Evolutionary conservation across 2,113 vertebrate species (phyloP).

Genomic region (Poecile atricapillus): DNA sequence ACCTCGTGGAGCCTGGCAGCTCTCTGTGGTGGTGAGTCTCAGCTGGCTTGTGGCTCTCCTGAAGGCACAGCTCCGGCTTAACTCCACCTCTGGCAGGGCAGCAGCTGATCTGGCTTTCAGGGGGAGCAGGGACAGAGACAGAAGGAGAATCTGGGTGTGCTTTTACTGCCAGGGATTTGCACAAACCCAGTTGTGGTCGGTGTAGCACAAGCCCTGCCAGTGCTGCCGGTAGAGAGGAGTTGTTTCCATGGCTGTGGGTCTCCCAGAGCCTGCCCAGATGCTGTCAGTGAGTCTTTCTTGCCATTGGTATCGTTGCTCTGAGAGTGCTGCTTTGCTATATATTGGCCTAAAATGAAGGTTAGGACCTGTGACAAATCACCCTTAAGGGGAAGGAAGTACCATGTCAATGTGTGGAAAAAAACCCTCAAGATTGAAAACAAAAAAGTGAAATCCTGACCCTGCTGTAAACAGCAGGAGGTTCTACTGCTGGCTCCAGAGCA

Average conservation of each 20-base stretch:
- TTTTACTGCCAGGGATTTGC: not conserved
- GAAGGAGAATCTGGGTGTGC: not conserved
- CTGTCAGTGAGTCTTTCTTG: not conserved
- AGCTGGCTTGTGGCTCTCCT: not conserved
- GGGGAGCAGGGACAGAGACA: not conserved
- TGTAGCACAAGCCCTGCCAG: not conserved
- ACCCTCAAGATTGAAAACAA: not conserved
- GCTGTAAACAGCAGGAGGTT: not conserved
- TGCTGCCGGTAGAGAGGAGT: not conserved
- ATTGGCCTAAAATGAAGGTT: not conserved
- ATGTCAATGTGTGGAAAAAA: not conserved
- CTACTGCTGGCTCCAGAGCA: not conserved
- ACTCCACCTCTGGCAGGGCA: not conserved
- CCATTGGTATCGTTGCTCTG: not conserved
- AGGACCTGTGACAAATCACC: not conserved
- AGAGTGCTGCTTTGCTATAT: not conserved
- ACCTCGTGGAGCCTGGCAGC: not conserved
- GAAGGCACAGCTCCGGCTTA: not conserved
- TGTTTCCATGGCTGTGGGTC: not conserved
- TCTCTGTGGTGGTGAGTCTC: fast-evolving
- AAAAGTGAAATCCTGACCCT: not conserved
- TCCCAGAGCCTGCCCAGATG: not conserved
- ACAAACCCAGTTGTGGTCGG: not conserved
- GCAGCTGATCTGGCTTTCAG: not conserved
- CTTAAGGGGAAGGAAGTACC: not conserved